phyloP scores from a whole-genome alignment of 1,140 invertebrate species.

The Papilio dardanus region DNA sequence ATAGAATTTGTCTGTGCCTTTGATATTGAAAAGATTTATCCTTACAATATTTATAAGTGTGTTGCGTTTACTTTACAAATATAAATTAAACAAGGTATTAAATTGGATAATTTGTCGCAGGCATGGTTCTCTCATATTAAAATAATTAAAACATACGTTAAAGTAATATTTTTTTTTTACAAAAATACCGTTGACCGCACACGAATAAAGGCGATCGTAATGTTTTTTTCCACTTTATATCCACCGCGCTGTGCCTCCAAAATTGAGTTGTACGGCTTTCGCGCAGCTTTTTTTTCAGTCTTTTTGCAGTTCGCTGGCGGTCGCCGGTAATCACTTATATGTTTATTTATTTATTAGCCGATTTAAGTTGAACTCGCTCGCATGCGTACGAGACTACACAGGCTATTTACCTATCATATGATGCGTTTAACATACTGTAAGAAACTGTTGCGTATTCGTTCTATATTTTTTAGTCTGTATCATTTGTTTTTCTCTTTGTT shows the following conservation, averaged over 20 bases:
- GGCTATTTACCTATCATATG: neutral
- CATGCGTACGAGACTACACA: neutral
- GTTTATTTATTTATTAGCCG: constrained; percentile 74
- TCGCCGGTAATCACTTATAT: constrained; percentile 70
- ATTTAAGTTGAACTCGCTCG: constrained; percentile 45
- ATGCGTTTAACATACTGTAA: constrained; percentile 1
- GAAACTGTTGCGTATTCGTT: neutral
- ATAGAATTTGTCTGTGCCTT: neutral
- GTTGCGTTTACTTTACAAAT: no score
- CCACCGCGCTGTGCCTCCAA: constrained; percentile 69
- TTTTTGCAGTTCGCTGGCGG: constrained; percentile 72
- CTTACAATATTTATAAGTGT: no score
- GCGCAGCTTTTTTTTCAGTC: constrained; percentile 59
- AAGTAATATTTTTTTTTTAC: no score
- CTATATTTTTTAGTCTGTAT: constrained; percentile 16
- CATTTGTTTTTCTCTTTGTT: neutral
- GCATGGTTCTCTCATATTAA: neutral
- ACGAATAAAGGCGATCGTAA: constrained; percentile 55
- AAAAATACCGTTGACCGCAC: constrained; percentile 49
- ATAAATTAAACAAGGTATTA: no score
- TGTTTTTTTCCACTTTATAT: constrained; percentile 70
- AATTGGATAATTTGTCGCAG: no score
- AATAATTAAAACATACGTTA: no score
- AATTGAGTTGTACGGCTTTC: constrained; percentile 77
- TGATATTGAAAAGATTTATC: no score